These are phyloP conservation scores for human (Homo sapiens) DNA, from an alignment of 2,113 vertebrate genomes.

Conservation along the genomic window DNA sequence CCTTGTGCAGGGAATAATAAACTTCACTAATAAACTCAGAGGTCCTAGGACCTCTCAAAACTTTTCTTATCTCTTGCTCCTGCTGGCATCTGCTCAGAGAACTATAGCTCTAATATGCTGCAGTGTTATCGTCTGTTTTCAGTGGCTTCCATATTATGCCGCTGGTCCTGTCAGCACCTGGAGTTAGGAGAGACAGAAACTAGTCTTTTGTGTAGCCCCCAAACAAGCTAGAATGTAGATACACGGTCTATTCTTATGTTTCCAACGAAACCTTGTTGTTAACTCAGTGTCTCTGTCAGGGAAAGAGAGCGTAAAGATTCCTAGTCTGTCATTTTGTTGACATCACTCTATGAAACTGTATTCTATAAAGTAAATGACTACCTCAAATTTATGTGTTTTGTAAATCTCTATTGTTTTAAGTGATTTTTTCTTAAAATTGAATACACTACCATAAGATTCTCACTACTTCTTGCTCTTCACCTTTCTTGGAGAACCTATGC, in stretches of 20 bases:
- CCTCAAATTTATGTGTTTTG: background rate
- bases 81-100: background rate
- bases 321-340: background rate
- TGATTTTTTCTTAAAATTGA: background rate
- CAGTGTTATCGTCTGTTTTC: background rate
- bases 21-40: background rate
- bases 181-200: background rate
- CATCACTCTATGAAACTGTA: background rate
- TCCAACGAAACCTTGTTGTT: background rate
- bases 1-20: background rate
- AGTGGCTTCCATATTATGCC: background rate
- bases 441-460: background rate
- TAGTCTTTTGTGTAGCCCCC: background rate
- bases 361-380: background rate
- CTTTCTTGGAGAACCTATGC: background rate
- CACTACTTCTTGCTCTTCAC: background rate
- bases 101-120: background rate
- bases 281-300: background rate
- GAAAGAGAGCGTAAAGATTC: background rate
- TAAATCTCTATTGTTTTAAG: background rate
- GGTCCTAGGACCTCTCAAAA: background rate
- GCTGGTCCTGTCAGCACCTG: background rate
- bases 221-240: background rate
- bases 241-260: background rate
- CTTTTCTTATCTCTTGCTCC: background rate